Evolutionary conservation across 2,888 invertebrate genomes (phyloP), one percentile per base, ranked within the genome.

Genomic region (Chrysotoxum bicinctum): DNA sequence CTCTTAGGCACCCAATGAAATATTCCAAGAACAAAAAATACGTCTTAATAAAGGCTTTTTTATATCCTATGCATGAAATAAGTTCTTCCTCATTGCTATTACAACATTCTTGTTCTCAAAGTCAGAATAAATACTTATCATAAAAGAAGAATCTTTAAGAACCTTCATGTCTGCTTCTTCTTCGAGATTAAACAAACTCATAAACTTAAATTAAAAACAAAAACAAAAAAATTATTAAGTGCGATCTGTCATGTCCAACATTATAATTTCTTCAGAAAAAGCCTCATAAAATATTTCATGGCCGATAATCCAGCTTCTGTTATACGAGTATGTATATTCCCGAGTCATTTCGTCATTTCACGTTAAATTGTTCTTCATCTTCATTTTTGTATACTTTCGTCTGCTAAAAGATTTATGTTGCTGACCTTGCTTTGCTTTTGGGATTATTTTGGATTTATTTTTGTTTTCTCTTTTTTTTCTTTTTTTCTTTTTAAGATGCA

Each of bases 231-330:
- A 58, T 19, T 80, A 66, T 70, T 64, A 72, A 60, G 19, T 66
- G 54, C 50, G 72, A 69, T 74, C 60, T 78, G 83, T 78, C 83
- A 69, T 78, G 73, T 78, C 69, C 56, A 16, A 78, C 73, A 62
- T 48, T 48, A 26, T 62, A 78, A 77, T 82, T 77, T 62, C 62
- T 68, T 9, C 43, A 30, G 43, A 79, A 23, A 35, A 77, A 45
- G 9, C n/a, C 7, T 45, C 45, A 62, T 56, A 58, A 72, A 69
- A 43, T n/a, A 32, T 66, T 32, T 50, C 62, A 72, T 64, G 62
- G 64, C 81, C 30, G 30, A 64, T 37, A 56, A 62, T 75, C 48
- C 40, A 10, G 30, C 58, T 37, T 21, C 16, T 23, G 12, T 60
- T 16, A 4, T 23, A n/a, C 12, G 12, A 10, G 3, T 35, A 12